phyloP scores from a whole-genome alignment of 1,140 invertebrate species.

The Sarcophaga bullata region DNA sequence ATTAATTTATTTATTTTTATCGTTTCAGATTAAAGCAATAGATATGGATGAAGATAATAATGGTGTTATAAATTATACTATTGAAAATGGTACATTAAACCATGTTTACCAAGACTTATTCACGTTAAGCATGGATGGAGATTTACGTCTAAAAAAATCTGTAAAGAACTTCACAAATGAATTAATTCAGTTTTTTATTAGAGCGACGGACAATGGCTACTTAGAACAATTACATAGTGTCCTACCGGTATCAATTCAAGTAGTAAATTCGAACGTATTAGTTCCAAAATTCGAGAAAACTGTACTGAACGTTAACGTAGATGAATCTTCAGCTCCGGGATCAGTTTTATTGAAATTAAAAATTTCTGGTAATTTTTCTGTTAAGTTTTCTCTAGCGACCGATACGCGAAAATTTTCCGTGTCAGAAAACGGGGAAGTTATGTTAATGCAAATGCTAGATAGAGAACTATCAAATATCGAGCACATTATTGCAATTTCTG shows the following conservation, averaged over 20 bases:
- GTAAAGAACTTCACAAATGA: constrained; percentile 72
- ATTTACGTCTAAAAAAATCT: constrained; percentile 72
- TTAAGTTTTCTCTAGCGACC: constrained; percentile 72
- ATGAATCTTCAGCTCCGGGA: constrained; percentile 79
- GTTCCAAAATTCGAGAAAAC: constrained; percentile 79
- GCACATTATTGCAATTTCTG: constrained; percentile 81
- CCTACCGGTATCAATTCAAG: constrained; percentile 81
- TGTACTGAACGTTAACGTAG: constrained; percentile 80
- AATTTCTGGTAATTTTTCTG: constrained; percentile 69
- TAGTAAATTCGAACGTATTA: constrained; percentile 75
- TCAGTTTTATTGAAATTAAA: constrained; percentile 74
- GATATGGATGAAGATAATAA: constrained; percentile 79
- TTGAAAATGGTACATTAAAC: constrained; percentile 74
- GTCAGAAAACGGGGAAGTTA: constrained; percentile 78
- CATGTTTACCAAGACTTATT: constrained; percentile 72
- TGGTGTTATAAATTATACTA: constrained; percentile 76
- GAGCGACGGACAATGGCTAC: constrained; percentile 81
- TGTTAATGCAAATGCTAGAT: constrained; percentile 76
- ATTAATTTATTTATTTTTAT: constrained; percentile 18
- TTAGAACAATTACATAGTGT: constrained; percentile 74
- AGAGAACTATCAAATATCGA: constrained; percentile 79
- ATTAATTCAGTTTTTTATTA: constrained; percentile 89
- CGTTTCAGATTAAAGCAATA: constrained; percentile 69
- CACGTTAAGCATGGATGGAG: constrained; percentile 77
- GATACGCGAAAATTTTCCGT: constrained; percentile 79